Conservation (phyloP, 2,888 invertebrate species). For the Digitonthophagus gazella region DNA sequence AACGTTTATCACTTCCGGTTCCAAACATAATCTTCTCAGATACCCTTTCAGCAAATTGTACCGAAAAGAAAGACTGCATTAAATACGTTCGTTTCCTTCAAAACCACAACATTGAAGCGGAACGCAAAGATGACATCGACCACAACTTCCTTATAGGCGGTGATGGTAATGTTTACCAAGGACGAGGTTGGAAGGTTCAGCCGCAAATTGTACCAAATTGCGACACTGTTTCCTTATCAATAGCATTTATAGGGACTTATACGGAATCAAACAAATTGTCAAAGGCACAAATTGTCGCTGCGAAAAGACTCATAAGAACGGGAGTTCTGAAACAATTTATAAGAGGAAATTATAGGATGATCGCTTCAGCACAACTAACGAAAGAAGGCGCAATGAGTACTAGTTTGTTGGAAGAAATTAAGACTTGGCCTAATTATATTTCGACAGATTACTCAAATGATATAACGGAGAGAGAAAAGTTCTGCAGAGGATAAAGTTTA, state of each 20-base stretch:
- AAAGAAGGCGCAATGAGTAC: constrained; percentile 65
- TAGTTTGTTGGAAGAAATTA: constrained; percentile 61
- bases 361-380: constrained; percentile 65
- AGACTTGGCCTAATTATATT: constrained; percentile 64
- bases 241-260: constrained; percentile 73
- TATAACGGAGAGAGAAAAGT: constrained; percentile 16
- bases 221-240: constrained; percentile 65
- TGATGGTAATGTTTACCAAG: constrained; percentile 70
- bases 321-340: constrained; percentile 65
- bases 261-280: constrained; percentile 55
- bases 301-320: constrained; percentile 59
- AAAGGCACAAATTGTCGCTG: constrained; percentile 59
- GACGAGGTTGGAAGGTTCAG: constrained; percentile 68
- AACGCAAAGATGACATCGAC: constrained; percentile 62
- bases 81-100: constrained; percentile 48
- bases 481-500: constrained; percentile 16
- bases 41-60: constrained; percentile 14
- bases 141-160: constrained; percentile 74
- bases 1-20: constrained; percentile 8
- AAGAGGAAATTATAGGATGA: constrained; percentile 61
- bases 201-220: constrained; percentile 71
- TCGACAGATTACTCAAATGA: constrained; percentile 7
- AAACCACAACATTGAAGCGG: constrained; percentile 66
- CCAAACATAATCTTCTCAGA: constrained; percentile 21
- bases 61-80: constrained; percentile 17